phyloP scores from a whole-genome alignment of 1,140 invertebrate species.

The Phthorimaea operculella region DNA sequence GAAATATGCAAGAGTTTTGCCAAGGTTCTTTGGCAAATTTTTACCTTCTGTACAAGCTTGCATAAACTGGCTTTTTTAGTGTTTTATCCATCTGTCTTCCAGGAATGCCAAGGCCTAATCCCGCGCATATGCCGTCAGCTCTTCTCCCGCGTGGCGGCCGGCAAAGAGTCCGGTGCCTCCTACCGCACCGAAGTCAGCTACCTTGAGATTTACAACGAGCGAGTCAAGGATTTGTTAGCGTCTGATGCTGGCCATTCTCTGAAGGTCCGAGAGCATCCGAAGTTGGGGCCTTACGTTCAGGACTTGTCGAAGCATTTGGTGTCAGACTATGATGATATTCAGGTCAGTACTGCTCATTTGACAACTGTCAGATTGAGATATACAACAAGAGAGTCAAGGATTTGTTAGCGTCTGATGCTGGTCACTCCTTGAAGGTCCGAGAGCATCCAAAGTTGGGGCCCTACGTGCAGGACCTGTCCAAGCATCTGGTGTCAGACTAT shows the following conservation, averaged over 20 bases:
- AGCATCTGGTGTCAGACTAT: constrained; percentile 88
- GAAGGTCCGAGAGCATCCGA: constrained; percentile 91
- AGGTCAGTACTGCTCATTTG: constrained; percentile 69
- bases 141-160: constrained; percentile 79
- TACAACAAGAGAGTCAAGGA: constrained; percentile 94
- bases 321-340: constrained; percentile 86
- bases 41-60: too few relatives aligned
- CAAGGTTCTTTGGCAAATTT: too few relatives aligned
- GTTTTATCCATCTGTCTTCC: constrained; percentile 10
- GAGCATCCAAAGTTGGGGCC: constrained; percentile 94
- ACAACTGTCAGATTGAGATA: too few relatives aligned
- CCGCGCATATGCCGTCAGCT: constrained; percentile 86
- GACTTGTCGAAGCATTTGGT: constrained; percentile 88
- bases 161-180: constrained; percentile 83
- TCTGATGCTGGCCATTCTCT: constrained; percentile 77
- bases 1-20: too few relatives aligned
- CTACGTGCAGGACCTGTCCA: constrained; percentile 92
- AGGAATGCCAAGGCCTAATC: constrained; percentile 87
- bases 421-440: constrained; percentile 83
- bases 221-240: constrained; percentile 87
- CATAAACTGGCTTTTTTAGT: too few relatives aligned
- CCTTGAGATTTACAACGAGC: constrained; percentile 93
- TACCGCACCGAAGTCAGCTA: constrained; percentile 88
- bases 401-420: constrained; percentile 75
- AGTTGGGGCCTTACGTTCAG: constrained; percentile 93